These are phyloP conservation scores for Lycocerus yunnanus DNA, from an alignment of 2,888 invertebrate genomes.

Conservation along the genomic window DNA sequence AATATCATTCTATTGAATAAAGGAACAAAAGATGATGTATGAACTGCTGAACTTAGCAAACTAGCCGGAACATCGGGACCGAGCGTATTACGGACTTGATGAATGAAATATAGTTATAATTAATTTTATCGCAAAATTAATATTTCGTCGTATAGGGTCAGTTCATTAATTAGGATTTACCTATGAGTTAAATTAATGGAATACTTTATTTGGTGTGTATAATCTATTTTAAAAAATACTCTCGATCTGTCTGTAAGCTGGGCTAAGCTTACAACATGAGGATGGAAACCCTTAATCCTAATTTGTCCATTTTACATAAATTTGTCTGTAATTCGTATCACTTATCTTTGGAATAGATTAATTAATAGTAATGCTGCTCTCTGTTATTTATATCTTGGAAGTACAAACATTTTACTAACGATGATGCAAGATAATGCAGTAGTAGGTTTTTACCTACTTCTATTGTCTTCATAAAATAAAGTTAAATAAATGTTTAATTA, in stretches of 20 bases:
- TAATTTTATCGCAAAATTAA: slow-evolving; percentile 31
- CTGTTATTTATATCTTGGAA: not conserved
- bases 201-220: not conserved
- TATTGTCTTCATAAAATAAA: not conserved
- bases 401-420: not conserved
- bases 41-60: slow-evolving; percentile 23
- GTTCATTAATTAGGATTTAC: not conserved
- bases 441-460: not conserved
- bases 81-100: slow-evolving; percentile 13
- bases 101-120: slow-evolving; percentile 32
- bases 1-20: slow-evolving; percentile 27
- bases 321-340: not conserved
- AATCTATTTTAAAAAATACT: not conserved
- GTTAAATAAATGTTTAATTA: not conserved
- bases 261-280: not conserved
- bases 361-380: not conserved
- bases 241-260: not conserved
- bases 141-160: slow-evolving; percentile 8
- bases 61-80: slow-evolving; percentile 12
- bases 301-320: not conserved
- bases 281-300: not conserved
- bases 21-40: slow-evolving; percentile 30
- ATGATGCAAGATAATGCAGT: not conserved
- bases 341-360: not conserved
- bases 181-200: not conserved